Evolutionary conservation across 2,888 invertebrate species (phyloP).

Genomic region (Labia minor): DNA sequence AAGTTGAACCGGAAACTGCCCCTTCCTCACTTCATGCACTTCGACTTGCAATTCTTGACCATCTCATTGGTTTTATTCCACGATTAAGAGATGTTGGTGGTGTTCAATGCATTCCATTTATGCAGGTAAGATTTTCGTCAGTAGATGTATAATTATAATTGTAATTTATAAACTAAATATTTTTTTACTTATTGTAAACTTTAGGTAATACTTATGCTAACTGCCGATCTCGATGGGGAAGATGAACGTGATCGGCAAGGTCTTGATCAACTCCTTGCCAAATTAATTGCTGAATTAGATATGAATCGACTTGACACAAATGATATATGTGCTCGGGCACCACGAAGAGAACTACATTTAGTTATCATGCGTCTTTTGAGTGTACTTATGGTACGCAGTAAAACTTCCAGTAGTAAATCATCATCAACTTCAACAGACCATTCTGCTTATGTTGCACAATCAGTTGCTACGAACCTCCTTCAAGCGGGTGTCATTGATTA

Average conservation of each 20-base stretch:
- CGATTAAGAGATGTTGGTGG: slow-evolving; percentile 67
- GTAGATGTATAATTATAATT: background rate
- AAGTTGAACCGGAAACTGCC: slow-evolving; percentile 32
- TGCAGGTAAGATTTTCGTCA: slow-evolving; percentile 54
- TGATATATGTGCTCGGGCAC: slow-evolving; percentile 52
- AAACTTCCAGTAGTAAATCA: slow-evolving; percentile 50
- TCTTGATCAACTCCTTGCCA: slow-evolving; percentile 61
- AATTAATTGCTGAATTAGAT: slow-evolving; percentile 60
- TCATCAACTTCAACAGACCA: slow-evolving; percentile 36
- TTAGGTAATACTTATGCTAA: slow-evolving; percentile 78
- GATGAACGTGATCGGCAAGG: slow-evolving; percentile 69
- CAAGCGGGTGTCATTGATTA: slow-evolving; percentile 60
- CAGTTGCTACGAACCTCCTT: slow-evolving; percentile 57
- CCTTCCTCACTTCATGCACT: slow-evolving; percentile 52
- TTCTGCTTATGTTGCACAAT: slow-evolving; percentile 52
- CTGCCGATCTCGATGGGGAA: slow-evolving; percentile 76
- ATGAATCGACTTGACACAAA: slow-evolving; percentile 48
- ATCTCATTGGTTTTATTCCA: slow-evolving; percentile 66
- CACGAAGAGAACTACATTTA: slow-evolving; percentile 73
- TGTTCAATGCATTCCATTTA: slow-evolving; percentile 76
- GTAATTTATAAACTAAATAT: slow-evolving; percentile 18
- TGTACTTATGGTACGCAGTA: slow-evolving; percentile 68
- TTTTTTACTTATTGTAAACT: slow-evolving; percentile 19
- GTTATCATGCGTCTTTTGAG: slow-evolving; percentile 80
- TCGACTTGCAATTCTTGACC: slow-evolving; percentile 59